Evolutionary conservation across 2,113 vertebrate species (phyloP), one percentile per base, ranked within the genome.

Genomic region (Saccopteryx bilineata): DNA sequence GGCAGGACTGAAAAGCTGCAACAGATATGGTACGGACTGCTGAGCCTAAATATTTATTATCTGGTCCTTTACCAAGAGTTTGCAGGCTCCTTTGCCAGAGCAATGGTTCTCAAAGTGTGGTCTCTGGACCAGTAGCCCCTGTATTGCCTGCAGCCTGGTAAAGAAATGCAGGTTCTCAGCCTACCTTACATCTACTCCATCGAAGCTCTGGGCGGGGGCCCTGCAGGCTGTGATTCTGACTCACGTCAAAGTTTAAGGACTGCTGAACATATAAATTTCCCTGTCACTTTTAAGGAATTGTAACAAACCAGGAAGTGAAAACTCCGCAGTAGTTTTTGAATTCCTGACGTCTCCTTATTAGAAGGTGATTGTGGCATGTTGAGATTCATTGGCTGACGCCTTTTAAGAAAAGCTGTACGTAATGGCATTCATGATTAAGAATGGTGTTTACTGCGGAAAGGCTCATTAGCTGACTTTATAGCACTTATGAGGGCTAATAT

Each of bases 381-480:
- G 58, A 86, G 91, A 86, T 39, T 11, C 66, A 19, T 8, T n/a
- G 75, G 28, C 14, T 33, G 66, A 69, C 15, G 60, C 72, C 28
- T 86, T 69, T 91, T 79, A 61, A 89, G 33, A 63, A 58, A 56
- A 60, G 68, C 75, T 39, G 1, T 61, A 7, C 7, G 4, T 14
- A 68, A 69, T 58, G 91, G 58, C 21, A 9, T 84, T 50, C 26
- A 69, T 60, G 61, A 74, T 39, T 86, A 82, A 86, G 72, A 68
- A 52, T n/a, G 39, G 52, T 88, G 78, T 85, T 96, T 69, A 10
- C 72, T 0, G 0, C 88, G 96, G 63, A 85, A 90, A 87, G 69
- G 54, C 88, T 72, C 66, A 58, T 95, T 63, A 89, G n/a, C 58
- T 81, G 88, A 66, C 76, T 83, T 87, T 76, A 76, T 58, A 84